Evolutionary conservation across 2,113 vertebrate species (phyloP), one percentile per base, ranked within the genome.

Genomic region (Equus quagga): DNA sequence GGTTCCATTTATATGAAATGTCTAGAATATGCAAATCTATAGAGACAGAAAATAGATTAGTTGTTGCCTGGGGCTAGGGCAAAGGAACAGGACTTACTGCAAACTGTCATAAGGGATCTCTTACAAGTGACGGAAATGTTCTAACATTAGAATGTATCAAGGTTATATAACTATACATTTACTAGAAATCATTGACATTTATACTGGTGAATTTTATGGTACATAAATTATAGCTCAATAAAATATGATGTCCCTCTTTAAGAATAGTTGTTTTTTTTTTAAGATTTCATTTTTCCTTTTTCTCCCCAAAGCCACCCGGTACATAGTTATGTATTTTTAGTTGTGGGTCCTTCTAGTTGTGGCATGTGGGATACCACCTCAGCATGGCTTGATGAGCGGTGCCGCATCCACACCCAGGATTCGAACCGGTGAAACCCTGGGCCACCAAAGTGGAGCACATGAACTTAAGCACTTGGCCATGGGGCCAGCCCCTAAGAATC

Each of bases 11-110:
- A 81, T 64, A 80, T 51, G 36, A 89, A 94, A 64, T 92, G 36
- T 81, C 33, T 58, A 96, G 26, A 96, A 96, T 94, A 80, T 82
- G 13, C 26, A 70, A 78, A 92, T 95, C 79, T 75, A 88, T 12
- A 96, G 17, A 95, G 31, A 89, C 17, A 75, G 69, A 91, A 96
- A 94, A 85, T 60, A 94, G 65, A 94, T 80, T 62, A 94, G 41
- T 85, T n/a, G 41, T 91, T 87, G 60, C 33, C 62, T 90, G 44
- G 26, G 41, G 26, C 21, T 89, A 21, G 19, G 26, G 72, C 7
- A 94, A 17, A 93, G 31, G 26, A 96, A 85, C 9, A 89, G 13
- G 60, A 90, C 18, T 49, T 44, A 94, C 24, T 65, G 15, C 13
- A 82, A 96, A 92, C 7, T 41, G 58, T 24, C 24, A 94, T n/a